These are phyloP conservation scores for Odontomyia ornata DNA, from an alignment of 2,888 invertebrate species.

Conservation along the genomic window DNA sequence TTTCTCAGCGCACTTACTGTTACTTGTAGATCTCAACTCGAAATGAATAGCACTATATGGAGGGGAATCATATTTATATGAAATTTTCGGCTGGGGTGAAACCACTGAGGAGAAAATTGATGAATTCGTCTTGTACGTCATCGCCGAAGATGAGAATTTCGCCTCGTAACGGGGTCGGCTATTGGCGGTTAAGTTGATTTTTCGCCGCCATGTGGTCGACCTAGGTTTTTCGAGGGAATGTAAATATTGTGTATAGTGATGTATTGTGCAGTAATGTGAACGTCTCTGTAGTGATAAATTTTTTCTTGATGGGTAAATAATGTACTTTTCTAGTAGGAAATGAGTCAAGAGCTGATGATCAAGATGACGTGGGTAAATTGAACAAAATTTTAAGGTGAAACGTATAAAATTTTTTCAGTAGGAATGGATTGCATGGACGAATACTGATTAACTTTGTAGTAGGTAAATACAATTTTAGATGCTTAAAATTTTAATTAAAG, in stretches of 20 bases:
- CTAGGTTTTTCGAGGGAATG: too few relatives aligned
- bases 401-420: too few relatives aligned
- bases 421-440: too few relatives aligned
- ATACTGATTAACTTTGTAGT: too few relatives aligned
- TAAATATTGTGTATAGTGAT: too few relatives aligned
- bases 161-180: background rate
- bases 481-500: too few relatives aligned
- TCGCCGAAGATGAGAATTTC: background rate
- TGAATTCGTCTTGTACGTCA: background rate
- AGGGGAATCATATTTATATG: conserved; percentile 55
- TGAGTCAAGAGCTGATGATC: too few relatives aligned
- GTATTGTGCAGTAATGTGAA: background rate
- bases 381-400: too few relatives aligned
- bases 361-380: too few relatives aligned
- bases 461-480: too few relatives aligned
- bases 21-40: conserved; percentile 55
- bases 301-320: background rate
- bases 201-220: conserved; percentile 24
- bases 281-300: background rate
- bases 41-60: conserved; percentile 55
- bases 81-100: conserved; percentile 38
- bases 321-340: too few relatives aligned
- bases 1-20: background rate
- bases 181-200: too few relatives aligned
- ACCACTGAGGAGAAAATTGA: background rate